Conservation (phyloP, 2,888 invertebrate genomes). For the Lomographa bimaculata region DNA sequence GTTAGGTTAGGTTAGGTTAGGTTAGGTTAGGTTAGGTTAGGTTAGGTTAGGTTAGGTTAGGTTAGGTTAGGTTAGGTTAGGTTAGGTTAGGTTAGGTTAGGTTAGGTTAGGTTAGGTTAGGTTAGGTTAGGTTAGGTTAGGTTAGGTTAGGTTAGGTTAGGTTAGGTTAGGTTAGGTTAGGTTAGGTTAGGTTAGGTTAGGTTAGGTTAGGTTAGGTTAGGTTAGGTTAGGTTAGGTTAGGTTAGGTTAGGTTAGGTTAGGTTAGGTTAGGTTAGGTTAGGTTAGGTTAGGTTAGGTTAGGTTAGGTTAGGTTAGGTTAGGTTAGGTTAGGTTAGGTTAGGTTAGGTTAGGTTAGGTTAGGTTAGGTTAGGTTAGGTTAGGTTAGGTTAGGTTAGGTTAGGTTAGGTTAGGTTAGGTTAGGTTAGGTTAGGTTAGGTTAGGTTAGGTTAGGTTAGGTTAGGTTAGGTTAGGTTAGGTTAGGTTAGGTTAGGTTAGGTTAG, state of each 20-base stretch:
- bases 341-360: constrained; percentile 22
- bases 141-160: constrained; percentile 33
- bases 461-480: constrained; percentile 22
- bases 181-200: constrained; percentile 18
- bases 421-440: constrained; percentile 24
- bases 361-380: constrained; percentile 22
- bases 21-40: constrained; percentile 35
- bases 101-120: constrained; percentile 20
- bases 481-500: constrained; percentile 12
- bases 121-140: constrained; percentile 28
- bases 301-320: constrained; percentile 25
- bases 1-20: constrained; percentile 36
- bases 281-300: constrained; percentile 24
- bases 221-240: constrained; percentile 19
- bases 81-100: constrained; percentile 18
- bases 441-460: constrained; percentile 23
- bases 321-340: constrained; percentile 23
- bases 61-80: constrained; percentile 28
- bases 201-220: constrained; percentile 12
- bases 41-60: constrained; percentile 30
- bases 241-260: constrained; percentile 27
- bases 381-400: constrained; percentile 22
- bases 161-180: constrained; percentile 19
- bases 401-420: constrained; percentile 23
- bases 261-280: constrained; percentile 26